Conservation (phyloP, 1,140 invertebrate species). For the Bombus terrestris region DNA sequence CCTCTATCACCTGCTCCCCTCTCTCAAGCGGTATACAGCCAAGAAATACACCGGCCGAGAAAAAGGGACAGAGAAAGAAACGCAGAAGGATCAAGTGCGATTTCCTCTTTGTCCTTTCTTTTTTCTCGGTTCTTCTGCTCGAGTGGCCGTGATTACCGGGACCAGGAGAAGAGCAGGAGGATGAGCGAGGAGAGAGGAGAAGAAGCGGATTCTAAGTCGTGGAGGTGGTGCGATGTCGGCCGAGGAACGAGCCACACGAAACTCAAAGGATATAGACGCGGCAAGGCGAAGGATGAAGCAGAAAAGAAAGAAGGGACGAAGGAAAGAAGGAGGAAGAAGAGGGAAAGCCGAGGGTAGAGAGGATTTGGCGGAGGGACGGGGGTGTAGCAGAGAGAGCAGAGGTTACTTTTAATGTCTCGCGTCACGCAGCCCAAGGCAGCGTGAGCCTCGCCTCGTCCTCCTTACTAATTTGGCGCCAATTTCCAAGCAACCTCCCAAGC, state of each 20-base stretch:
- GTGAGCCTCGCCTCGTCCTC: constrained; percentile 80
- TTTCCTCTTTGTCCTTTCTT: constrained; percentile 49
- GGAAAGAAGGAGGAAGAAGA: constrained; percentile 25
- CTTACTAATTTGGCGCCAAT: constrained; percentile 84
- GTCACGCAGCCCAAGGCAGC: constrained; percentile 81
- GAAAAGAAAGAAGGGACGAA: constrained; percentile 53
- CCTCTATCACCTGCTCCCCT: constrained; percentile 56
- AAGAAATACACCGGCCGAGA: not conserved
- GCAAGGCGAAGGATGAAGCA: constrained; percentile 38
- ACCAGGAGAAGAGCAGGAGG: not conserved
- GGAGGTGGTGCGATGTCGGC: constrained; percentile 32
- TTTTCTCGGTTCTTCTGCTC: constrained; percentile 57
- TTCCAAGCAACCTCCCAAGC: constrained; percentile 82
- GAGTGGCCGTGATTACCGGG: constrained; percentile 65
- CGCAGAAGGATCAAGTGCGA: constrained; percentile 63
- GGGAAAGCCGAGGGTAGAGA: constrained; percentile 51
- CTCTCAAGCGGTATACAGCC: not conserved
- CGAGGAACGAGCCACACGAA: constrained; percentile 42
- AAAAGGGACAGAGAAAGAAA: not conserved
- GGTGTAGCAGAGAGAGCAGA: constrained; percentile 78
- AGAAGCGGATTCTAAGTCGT: constrained; percentile 16
- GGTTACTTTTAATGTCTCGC: constrained; percentile 83
- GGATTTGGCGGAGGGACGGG: constrained; percentile 61
- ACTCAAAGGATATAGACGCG: constrained; percentile 25
- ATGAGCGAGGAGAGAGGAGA: constrained; percentile 1